Evolutionary conservation across 1,140 invertebrate genomes (phyloP).

Genomic region (Parapsyche elsis): DNA sequence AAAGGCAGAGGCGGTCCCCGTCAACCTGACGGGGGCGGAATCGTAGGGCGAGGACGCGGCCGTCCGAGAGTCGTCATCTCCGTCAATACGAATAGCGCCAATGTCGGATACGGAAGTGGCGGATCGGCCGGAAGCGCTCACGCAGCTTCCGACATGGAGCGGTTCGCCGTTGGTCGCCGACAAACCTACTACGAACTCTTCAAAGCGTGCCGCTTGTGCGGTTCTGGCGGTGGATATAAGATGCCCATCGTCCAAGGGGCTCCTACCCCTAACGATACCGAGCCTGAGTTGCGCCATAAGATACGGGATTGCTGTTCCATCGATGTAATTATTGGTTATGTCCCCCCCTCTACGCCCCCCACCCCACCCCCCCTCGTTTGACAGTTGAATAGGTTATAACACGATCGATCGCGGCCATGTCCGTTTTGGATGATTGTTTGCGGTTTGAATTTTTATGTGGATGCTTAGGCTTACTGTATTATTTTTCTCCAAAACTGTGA

Average conservation of each 20-base stretch:
- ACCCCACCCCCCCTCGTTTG: not conserved
- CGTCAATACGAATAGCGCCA: not conserved
- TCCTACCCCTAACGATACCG: slow-evolving; percentile 56
- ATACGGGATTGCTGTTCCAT: slow-evolving; percentile 65
- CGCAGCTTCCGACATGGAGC: slow-evolving; percentile 58
- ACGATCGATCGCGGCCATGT: not conserved
- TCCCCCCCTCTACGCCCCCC: not conserved
- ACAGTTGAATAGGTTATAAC: not conserved
- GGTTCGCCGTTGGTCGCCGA: slow-evolving; percentile 58
- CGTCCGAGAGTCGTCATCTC: not conserved
- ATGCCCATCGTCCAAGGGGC: slow-evolving; percentile 65
- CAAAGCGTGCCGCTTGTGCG: slow-evolving; percentile 65
- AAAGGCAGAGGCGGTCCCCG: not conserved
- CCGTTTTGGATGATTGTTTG: too few species aligned
- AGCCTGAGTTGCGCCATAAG: slow-evolving; percentile 63
- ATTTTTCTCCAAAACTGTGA: too few species aligned
- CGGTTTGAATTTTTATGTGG: not conserved
- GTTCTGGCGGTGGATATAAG: slow-evolving; percentile 65
- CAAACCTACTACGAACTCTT: slow-evolving; percentile 64
- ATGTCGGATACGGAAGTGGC: not conserved
- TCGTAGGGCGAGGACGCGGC: not conserved
- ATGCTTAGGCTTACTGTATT: too few species aligned
- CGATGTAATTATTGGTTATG: slow-evolving; percentile 63
- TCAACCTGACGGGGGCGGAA: not conserved
- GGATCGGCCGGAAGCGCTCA: not conserved